phyloP scores from a whole-genome alignment of 92 coral and sea anemone genomes.

The Blastomussa wellsi region DNA sequence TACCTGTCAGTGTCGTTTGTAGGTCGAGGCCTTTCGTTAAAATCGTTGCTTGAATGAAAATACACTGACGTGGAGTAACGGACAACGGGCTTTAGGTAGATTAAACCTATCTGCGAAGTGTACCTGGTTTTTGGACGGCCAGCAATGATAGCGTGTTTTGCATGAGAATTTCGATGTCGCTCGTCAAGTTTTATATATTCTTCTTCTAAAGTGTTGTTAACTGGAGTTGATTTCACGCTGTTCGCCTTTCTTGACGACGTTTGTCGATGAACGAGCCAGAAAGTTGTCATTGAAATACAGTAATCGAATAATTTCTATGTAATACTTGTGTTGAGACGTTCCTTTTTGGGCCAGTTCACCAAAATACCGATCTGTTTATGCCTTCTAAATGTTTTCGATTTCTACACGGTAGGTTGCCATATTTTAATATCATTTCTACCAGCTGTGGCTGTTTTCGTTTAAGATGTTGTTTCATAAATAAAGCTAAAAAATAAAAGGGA shows the following conservation, averaged over 20 bases:
- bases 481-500: not conserved
- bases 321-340: not conserved
- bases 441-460: not conserved
- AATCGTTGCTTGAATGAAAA: constrained; percentile 20
- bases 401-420: not conserved
- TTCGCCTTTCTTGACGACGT: not conserved
- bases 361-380: constrained; percentile 18
- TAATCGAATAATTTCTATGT: not conserved
- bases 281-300: constrained; percentile 29
- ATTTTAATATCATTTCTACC: not conserved
- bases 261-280: constrained; percentile 13
- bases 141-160: not conserved
- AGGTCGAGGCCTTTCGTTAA: not conserved
- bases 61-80: constrained; percentile 33
- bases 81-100: constrained; percentile 35
- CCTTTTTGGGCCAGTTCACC: not conserved
- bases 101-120: constrained; percentile 33
- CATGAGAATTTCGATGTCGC: not conserved
- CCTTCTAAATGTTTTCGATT: not conserved
- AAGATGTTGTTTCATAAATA: not conserved
- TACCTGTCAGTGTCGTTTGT: constrained; percentile 8
- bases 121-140: too few relatives aligned
- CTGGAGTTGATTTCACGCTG: not conserved
- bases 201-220: not conserved
- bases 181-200: not conserved